phyloP scores from a whole-genome alignment of 2,888 invertebrate genomes.

The Tenthredo scrophulariae region DNA sequence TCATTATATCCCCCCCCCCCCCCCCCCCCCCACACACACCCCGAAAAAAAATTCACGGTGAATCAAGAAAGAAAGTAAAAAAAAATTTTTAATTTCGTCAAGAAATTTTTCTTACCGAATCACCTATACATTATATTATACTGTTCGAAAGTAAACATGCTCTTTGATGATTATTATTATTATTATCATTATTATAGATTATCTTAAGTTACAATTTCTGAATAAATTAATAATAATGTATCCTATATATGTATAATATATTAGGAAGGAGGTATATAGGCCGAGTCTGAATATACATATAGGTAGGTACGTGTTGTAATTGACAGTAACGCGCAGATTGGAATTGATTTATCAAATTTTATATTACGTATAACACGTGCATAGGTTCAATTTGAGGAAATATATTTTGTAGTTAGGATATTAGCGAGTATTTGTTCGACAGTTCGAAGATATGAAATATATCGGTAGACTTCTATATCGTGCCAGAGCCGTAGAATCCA shows the following conservation, averaged over 20 bases:
- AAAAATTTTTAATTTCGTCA: background rate
- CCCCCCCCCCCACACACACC: background rate
- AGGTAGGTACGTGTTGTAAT: constrained; percentile 11
- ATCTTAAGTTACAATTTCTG: background rate
- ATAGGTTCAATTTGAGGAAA: background rate
- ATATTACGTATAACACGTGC: background rate
- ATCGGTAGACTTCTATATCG: background rate
- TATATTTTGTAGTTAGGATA: background rate
- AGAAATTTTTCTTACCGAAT: background rate
- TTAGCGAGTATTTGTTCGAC: background rate
- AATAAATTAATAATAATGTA: background rate
- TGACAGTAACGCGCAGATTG: constrained; percentile 18
- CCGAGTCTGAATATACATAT: background rate
- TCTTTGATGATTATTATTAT: background rate
- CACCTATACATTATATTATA: background rate
- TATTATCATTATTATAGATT: background rate
- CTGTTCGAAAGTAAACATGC: background rate
- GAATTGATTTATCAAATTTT: background rate
- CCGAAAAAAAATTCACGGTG: background rate
- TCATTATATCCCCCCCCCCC: background rate
- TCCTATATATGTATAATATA: background rate
- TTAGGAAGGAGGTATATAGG: background rate
- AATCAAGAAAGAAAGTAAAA: background rate
- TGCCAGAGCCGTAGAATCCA: background rate
- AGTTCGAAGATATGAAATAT: background rate